These are phyloP conservation scores for Phocides pigmalion DNA, from an alignment of 1,140 invertebrate species.

Conservation along the genomic window DNA sequence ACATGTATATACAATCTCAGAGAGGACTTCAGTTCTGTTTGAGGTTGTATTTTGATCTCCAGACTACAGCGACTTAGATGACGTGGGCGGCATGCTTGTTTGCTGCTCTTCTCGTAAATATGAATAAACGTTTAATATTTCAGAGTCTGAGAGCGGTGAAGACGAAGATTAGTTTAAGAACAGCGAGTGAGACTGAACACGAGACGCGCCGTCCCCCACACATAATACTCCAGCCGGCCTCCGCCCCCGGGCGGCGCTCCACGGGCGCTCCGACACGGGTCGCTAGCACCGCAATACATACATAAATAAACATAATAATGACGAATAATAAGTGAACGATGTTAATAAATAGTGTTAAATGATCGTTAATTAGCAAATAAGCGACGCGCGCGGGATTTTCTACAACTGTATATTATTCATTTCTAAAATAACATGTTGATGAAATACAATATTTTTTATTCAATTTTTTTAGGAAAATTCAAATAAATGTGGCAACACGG, in stretches of 20 bases:
- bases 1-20: too few relatives aligned
- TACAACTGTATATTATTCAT: slow-evolving; percentile 79
- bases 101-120: too few relatives aligned
- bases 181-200: slow-evolving; percentile 80
- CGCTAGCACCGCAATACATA: slow-evolving; percentile 34
- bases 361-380: slow-evolving; percentile 25
- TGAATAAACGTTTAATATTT: slow-evolving; percentile 13
- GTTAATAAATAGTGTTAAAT: slow-evolving; percentile 35
- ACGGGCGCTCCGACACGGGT: slow-evolving; percentile 29
- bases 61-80: too few relatives aligned
- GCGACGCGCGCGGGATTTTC: slow-evolving; percentile 61
- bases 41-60: too few relatives aligned
- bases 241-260: slow-evolving; percentile 32
- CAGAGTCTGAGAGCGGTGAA: slow-evolving; percentile 77
- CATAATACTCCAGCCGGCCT: slow-evolving; percentile 29
- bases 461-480: slow-evolving; percentile 83
- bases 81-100: too few relatives aligned
- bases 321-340: slow-evolving; percentile 34
- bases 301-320: slow-evolving; percentile 42
- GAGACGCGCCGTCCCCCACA: slow-evolving; percentile 53
- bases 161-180: slow-evolving; percentile 78
- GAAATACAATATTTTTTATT: slow-evolving; percentile 83
- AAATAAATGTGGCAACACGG: slow-evolving; percentile 80
- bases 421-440: slow-evolving; percentile 80
- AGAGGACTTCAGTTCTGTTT: too few relatives aligned